These are phyloP conservation scores for Cephalopholis sonnerati DNA, from an alignment of 2,113 vertebrate genomes.

Conservation along the genomic window DNA sequence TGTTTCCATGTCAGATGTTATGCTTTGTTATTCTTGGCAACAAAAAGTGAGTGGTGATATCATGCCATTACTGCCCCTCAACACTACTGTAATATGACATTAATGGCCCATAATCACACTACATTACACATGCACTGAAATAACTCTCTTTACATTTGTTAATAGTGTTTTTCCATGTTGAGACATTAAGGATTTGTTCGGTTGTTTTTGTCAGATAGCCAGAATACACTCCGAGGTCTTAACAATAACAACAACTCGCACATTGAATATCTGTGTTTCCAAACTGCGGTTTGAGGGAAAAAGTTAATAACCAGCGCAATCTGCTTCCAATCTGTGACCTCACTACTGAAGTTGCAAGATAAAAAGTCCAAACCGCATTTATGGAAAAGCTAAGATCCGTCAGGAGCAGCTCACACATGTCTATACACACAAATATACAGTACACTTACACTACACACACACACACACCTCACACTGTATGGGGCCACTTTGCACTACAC, in stretches of 20 bases:
- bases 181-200: constrained; percentile 21
- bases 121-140: constrained; percentile 62
- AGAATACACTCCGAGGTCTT: constrained; percentile 32
- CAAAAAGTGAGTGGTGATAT: constrained; percentile 57
- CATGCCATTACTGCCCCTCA: constrained; percentile 55
- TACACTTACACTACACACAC: constrained; percentile 5
- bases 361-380: constrained; percentile 52
- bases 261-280: constrained; percentile 13
- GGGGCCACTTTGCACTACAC: constrained; percentile 81
- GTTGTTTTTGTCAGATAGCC: constrained; percentile 50
- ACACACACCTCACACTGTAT: constrained; percentile 66
- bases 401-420: constrained; percentile 21
- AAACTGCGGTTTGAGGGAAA: constrained; percentile 45
- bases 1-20: constrained; percentile 67
- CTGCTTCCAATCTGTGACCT: constrained; percentile 56
- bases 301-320: constrained; percentile 51
- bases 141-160: constrained; percentile 53
- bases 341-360: constrained; percentile 53
- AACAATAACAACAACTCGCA: constrained; percentile 34
- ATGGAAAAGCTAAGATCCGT: constrained; percentile 35
- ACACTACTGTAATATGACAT: constrained; percentile 59
- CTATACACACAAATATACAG: constrained; percentile 28
- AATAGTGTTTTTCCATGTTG: constrained; percentile 32
- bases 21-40: constrained; percentile 72
- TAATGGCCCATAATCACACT: constrained; percentile 68